phyloP scores from a whole-genome alignment of 1,140 invertebrate species.

The Frieseomelitta varia region DNA sequence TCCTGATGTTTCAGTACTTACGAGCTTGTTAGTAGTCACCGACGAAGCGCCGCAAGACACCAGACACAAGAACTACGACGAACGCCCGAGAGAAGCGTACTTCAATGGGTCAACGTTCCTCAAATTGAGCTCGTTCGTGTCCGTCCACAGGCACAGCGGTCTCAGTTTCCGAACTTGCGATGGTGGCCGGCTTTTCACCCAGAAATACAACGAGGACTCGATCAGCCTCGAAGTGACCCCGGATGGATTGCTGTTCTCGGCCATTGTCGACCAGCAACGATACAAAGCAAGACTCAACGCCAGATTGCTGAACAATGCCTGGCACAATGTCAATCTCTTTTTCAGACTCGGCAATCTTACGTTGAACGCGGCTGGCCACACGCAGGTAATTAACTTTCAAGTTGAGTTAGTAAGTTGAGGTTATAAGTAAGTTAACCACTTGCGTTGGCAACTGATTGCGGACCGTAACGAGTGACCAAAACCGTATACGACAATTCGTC shows the following conservation, averaged over 20 bases:
- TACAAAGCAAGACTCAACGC: constrained; percentile 86
- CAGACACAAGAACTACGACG: constrained; percentile 57
- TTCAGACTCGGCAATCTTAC: constrained; percentile 86
- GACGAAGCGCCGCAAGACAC: constrained; percentile 65
- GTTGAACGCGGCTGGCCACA: constrained; percentile 83
- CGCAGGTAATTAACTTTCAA: constrained; percentile 73
- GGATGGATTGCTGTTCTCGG: constrained; percentile 86
- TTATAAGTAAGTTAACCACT: too few relatives aligned
- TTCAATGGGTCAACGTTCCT: constrained; percentile 91
- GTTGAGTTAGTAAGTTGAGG: too few relatives aligned
- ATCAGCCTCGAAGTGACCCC: constrained; percentile 86
- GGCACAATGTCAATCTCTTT: constrained; percentile 89
- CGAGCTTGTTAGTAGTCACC: constrained; percentile 65
- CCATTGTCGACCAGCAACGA: constrained; percentile 82
- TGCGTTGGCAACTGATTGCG: too few relatives aligned
- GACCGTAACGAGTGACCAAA: too few relatives aligned
- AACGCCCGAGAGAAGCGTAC: constrained; percentile 87
- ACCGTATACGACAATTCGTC: too few relatives aligned
- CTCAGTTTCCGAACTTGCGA: constrained; percentile 91
- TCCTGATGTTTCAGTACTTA: constrained; percentile 68
- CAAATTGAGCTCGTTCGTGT: constrained; percentile 86
- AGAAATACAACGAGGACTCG: constrained; percentile 86
- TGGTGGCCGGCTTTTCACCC: constrained; percentile 88
- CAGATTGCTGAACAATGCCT: constrained; percentile 89
- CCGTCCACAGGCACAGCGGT: constrained; percentile 89